Conservation (phyloP, 2,113 vertebrate genomes). For the Orycteropus afer region DNA sequence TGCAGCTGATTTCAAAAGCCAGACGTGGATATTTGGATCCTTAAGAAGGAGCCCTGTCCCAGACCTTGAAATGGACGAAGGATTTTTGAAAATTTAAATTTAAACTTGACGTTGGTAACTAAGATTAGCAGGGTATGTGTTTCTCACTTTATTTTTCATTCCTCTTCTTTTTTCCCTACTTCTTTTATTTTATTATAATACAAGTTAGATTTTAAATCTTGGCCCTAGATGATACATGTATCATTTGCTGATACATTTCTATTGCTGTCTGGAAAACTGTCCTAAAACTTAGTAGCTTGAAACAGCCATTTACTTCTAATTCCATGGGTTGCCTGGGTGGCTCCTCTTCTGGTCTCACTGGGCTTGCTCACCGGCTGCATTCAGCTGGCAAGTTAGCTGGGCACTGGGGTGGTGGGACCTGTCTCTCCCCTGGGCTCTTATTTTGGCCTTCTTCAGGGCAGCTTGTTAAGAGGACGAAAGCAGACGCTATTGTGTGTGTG, state of each 20-base stretch:
- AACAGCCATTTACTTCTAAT: not conserved
- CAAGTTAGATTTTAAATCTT: slow-evolving; percentile 56
- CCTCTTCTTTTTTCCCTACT: not conserved
- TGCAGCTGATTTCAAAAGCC: not conserved
- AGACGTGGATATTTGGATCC: not conserved
- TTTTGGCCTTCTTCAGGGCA: not conserved
- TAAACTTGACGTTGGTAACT: slow-evolving; percentile 36
- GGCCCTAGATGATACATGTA: not conserved
- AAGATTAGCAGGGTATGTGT: slow-evolving; percentile 25
- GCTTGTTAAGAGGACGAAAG: not conserved
- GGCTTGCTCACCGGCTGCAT: not conserved
- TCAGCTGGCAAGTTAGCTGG: not conserved
- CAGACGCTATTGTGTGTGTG: not conserved
- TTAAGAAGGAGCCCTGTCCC: slow-evolving; percentile 9
- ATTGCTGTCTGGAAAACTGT: not conserved
- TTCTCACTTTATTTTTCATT: slow-evolving; percentile 46
- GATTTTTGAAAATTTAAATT: slow-evolving; percentile 51
- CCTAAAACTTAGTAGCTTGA: not conserved
- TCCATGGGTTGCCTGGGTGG: not conserved
- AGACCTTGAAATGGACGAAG: slow-evolving; percentile 46
- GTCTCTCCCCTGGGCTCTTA: not conserved
- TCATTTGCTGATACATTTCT: not conserved
- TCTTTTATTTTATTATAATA: not conserved
- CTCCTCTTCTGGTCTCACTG: not conserved
- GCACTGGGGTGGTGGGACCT: not conserved